A percentile compares a stretch with the other conserved stretches of the same genome.
phyloP scores from a whole-genome alignment of 2,797 vertebrate species.

The Hyperoplus immaculatus region DNA sequence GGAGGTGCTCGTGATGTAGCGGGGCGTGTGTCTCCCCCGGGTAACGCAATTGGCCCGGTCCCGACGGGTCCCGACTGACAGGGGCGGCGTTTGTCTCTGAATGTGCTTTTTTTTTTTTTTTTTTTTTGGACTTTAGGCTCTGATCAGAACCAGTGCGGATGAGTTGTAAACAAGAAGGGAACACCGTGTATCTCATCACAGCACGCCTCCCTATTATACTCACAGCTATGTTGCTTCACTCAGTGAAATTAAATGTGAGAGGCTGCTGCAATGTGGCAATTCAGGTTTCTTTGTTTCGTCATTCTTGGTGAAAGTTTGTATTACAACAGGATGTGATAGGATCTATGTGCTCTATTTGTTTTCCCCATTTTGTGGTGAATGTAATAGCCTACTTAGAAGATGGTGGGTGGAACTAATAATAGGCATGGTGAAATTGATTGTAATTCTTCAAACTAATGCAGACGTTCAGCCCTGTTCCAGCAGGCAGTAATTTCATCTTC shows the following conservation, averaged over 20 bases:
- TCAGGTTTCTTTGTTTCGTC: constrained; percentile 49
- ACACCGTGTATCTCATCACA: constrained; percentile 24
- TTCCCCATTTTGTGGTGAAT: no score
- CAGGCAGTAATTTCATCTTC: not conserved
- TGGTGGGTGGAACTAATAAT: not conserved
- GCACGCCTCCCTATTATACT: not conserved
- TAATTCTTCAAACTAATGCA: no score
- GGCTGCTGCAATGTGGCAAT: constrained; percentile 43
- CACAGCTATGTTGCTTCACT: not conserved
- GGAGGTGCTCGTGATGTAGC: constrained; percentile 66
- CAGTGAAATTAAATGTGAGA: not conserved
- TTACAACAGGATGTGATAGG: not conserved
- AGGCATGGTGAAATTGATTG: no score
- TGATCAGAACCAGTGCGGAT: not conserved
- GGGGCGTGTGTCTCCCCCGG: constrained; percentile 69
- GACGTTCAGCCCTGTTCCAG: no score
- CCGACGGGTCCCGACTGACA: not conserved
- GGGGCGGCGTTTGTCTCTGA: constrained; percentile 56
- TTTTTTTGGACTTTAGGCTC: constrained; percentile 54
- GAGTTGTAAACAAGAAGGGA: constrained; percentile 13
- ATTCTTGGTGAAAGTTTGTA: constrained; percentile 1
- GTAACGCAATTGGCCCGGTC: constrained; percentile 71
- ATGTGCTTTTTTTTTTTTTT: not conserved
- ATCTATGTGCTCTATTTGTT: not conserved
- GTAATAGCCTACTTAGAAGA: no score